phyloP scores from a whole-genome alignment of 2,888 invertebrate genomes.

The Melolontha melolontha region DNA sequence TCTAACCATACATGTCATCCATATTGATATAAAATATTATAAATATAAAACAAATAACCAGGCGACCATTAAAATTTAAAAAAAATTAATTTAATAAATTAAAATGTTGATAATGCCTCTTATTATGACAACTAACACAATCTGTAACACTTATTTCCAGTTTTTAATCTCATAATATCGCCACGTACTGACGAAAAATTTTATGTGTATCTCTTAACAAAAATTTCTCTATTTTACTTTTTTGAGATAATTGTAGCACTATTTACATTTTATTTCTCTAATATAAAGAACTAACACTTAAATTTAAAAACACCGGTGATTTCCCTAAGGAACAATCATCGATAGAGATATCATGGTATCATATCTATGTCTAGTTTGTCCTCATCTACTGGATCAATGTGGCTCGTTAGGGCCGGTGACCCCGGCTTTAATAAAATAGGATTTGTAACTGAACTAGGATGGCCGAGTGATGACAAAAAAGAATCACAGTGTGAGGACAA shows the following conservation, averaged over 20 bases:
- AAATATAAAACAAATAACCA: too few species aligned
- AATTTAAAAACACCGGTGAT: slow-evolving; percentile 9
- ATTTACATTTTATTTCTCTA: slow-evolving; percentile 12
- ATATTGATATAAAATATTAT: too few species aligned
- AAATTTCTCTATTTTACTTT: not conserved
- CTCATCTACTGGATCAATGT: slow-evolving; percentile 65
- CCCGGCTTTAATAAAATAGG: slow-evolving; percentile 70
- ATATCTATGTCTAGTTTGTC: slow-evolving; percentile 70
- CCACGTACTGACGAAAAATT: not conserved
- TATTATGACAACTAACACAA: not conserved
- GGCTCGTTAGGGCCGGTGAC: slow-evolving; percentile 64
- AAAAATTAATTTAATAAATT: slow-evolving; percentile 4
- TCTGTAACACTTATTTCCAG: not conserved
- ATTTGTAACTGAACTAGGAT: slow-evolving; percentile 71
- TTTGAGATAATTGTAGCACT: slow-evolving; percentile 12
- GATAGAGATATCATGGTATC: slow-evolving; percentile 64
- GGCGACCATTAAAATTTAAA: too few species aligned
- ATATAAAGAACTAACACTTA: slow-evolving; percentile 18
- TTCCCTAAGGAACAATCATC: slow-evolving; percentile 23
- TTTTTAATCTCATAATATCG: not conserved
- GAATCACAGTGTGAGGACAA: slow-evolving; percentile 70
- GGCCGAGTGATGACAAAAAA: slow-evolving; percentile 71
- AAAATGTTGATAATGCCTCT: slow-evolving; percentile 19
- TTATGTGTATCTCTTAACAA: not conserved
- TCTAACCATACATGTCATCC: too few species aligned